Evolutionary conservation across 2,797 vertebrate species (phyloP), one percentile per base, ranked within the genome.

Genomic region (Falco concolor): DNA sequence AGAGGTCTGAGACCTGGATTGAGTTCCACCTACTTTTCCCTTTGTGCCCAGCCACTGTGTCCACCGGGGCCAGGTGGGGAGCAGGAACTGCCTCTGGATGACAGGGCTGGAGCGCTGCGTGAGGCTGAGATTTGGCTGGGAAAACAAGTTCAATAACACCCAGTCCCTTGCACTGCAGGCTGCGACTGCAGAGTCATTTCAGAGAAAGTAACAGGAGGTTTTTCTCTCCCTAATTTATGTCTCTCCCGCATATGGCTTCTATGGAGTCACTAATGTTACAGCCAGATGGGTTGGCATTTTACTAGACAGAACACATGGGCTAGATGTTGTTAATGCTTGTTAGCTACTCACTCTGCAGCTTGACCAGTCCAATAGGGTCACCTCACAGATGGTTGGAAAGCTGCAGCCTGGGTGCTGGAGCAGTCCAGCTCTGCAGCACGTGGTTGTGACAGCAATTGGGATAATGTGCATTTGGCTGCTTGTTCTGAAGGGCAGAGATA

Each of bases 211-310:
- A 77, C 3, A 0, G 89, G 95, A 97, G 89, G 93, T 95, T 96
- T 97, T 94, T 91, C 92, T 95, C 85, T 95, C 86, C 80, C 83
- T 96, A 90, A 97, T 97, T 96, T 93, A 96, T 96, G 91, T 79
- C 84, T 90, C 65, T 89, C 53, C 81, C 73, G 79, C 97, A 95
- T 96, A 95, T 96, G 96, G 96, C 96, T 96, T 93, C 84, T 78
- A 1, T 3, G 16, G 93, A 92, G 76, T 80, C 49, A 1, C 90
- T 95, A 87, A 92, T 97, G 96, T 95, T 96, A 28, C 79, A 90
- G 89, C 78, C 96, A 96, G 96, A 96, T 95, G 96, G 95, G 91
- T 77, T 96, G 95, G 91, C 95, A 93, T 95, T 97, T 96, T 94
- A 91, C 86, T 92, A 95, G 93, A 67, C 81, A 57, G 95, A 96